Percentiles rank a stretch among this genome's conserved stretches.
These are phyloP conservation scores for Zygaena filipendulae DNA, from an alignment of 2,888 invertebrate genomes.

Conservation along the genomic window DNA sequence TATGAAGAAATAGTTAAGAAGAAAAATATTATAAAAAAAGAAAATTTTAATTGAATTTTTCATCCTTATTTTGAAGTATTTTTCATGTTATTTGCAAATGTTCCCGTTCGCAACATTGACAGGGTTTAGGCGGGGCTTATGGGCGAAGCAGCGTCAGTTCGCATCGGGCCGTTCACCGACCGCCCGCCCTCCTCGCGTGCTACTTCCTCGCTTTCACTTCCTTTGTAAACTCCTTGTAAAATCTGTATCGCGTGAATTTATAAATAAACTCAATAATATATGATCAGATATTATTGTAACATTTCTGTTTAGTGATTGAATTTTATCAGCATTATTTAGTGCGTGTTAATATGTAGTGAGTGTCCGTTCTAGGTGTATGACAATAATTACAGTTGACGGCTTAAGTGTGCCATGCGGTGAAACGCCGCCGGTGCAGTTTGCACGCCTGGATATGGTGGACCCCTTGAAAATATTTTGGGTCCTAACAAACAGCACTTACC, in stretches of 20 bases:
- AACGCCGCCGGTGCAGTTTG: constrained; percentile 37
- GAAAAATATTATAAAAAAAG: too few relatives aligned
- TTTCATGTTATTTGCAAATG: too few relatives aligned
- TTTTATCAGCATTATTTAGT: constrained; percentile 11
- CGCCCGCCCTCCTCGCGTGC: constrained; percentile 36
- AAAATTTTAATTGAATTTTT: too few relatives aligned
- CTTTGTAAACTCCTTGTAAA: too few relatives aligned
- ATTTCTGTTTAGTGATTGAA: constrained; percentile 15
- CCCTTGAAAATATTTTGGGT: constrained; percentile 87
- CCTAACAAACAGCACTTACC: constrained; percentile 84
- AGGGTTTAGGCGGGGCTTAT: constrained; percentile 50
- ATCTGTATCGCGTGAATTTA: too few relatives aligned
- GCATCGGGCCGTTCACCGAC: constrained; percentile 40
- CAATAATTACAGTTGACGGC: constrained; percentile 20
- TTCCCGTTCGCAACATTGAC: too few relatives aligned
- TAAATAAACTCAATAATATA: too few relatives aligned
- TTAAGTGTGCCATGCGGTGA: constrained; percentile 60
- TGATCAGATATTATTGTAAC: constrained; percentile 19
- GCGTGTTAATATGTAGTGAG: constrained; percentile 17
- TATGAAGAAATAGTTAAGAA: too few relatives aligned
- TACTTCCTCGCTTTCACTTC: constrained; percentile 16
- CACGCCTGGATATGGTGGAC: constrained; percentile 77
- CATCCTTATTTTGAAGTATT: too few relatives aligned
- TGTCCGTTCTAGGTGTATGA: too few relatives aligned
- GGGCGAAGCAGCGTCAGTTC: constrained; percentile 59